Base-by-base conservation (phyloP, 2,888 invertebrate species). In the Acronicta leporina region DNA sequence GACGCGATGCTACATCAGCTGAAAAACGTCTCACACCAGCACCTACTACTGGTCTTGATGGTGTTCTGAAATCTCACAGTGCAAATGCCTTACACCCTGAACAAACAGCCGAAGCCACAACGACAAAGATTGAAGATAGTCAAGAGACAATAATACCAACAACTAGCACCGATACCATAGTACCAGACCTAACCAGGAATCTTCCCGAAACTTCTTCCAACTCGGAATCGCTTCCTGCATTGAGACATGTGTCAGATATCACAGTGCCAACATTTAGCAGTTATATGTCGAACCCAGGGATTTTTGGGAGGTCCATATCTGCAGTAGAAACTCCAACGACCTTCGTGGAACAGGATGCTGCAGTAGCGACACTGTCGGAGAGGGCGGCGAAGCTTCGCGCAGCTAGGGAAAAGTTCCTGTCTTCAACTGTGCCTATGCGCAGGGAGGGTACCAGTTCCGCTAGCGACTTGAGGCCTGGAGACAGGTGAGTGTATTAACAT, bases 381-480 rank as follows among this genome's bases (percentile, higher is more conserved):
- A 86, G 94, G 61, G 96, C 96, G 0, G 92, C 95, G n/a, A 96
- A 95, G 67, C 88, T 97, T 10, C 95, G 96, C 71, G 95, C 95
- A 60, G 97, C 97, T 0, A 96, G 97, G 79, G 97, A 97, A 75
- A 96, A 96, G 71, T 97, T 97, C 75, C 83, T 97, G 11, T 92
- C 95, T 0, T 92, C 95, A 0, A 87, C 91, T n/a, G 85, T 84
- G 13, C 87, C 91, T 0, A 91, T 93, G 87, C 86, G 94, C 64
- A 79, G 92, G 40, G 93, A 94, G 57, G 92, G 92, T 0, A 94
- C 92, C 0, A 93, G 91, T 68, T 94, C 94, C 7, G 89, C 92
- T 0, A 92, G 86, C 60, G 94, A 94, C 70, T 81, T 94, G 62
- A 87, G 93, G 51, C 90, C 92, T 59, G 91, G 87, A 33, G 93